phyloP scores from a whole-genome alignment of 2,113 vertebrate species.

The Stercorarius parasiticus region DNA sequence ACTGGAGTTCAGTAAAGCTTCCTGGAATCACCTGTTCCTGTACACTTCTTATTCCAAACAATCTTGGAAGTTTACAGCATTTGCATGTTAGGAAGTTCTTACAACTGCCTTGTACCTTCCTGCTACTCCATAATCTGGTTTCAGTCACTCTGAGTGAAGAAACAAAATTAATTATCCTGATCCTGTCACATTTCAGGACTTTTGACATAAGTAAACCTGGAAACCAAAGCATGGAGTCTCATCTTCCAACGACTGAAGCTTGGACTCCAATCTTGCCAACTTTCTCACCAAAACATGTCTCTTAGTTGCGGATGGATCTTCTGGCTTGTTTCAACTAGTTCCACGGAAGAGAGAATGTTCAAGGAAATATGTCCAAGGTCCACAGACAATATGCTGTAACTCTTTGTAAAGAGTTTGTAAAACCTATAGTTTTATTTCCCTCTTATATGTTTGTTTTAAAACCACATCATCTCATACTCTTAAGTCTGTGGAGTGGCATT shows the following conservation, averaged over 20 bases:
- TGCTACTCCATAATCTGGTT: not conserved
- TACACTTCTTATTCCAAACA: not conserved
- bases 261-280: not conserved
- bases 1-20: not conserved
- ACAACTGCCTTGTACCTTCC: not conserved
- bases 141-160: not conserved
- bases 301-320: not conserved
- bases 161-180: not conserved
- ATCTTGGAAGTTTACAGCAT: not conserved
- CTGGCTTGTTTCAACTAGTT: not conserved
- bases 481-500: not conserved
- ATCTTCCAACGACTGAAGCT: not conserved
- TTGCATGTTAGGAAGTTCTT: not conserved
- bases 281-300: not conserved
- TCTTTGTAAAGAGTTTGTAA: not conserved
- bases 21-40: not conserved
- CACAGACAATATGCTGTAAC: not conserved
- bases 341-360: not conserved
- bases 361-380: not conserved
- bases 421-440: not conserved
- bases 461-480: not conserved
- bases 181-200: not conserved
- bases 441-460: not conserved
- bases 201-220: not conserved
- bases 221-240: not conserved